A percentile compares a stretch with the other conserved stretches of the same genome.
Conservation (phyloP, 2,113 vertebrate genomes). For the Trematomus loennbergii region DNA sequence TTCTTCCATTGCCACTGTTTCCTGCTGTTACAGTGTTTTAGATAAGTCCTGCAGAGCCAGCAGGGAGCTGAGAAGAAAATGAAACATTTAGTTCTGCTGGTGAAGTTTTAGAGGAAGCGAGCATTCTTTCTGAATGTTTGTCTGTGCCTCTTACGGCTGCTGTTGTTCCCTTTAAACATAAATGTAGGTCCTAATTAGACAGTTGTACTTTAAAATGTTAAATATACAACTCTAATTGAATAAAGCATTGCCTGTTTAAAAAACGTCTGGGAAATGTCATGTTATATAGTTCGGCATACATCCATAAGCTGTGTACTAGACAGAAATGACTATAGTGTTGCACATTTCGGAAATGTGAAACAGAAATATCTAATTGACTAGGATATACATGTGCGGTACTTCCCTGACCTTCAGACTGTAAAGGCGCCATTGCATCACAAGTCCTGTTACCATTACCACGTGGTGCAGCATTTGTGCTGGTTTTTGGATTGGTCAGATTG, state of each 20-base stretch:
- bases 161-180: not conserved
- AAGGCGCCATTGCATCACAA: no score
- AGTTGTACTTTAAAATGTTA: not conserved
- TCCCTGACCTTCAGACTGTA: no score
- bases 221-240: constrained; percentile 5
- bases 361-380: no score
- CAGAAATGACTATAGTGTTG: no score
- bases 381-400: no score
- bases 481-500: no score
- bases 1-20: constrained; percentile 41
- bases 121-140: not conserved
- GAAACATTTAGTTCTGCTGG: not conserved
- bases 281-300: not conserved
- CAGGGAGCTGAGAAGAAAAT: constrained; percentile 24
- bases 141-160: not conserved
- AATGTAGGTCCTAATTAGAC: not conserved
- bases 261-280: not conserved
- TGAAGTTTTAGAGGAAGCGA: not conserved
- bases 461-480: no score
- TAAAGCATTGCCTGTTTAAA: not conserved
- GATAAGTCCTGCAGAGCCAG: constrained; percentile 30
- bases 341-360: no score
- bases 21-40: constrained; percentile 28
- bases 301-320: not conserved
- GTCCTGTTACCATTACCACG: no score